Conservation (phyloP, 1,140 invertebrate species). For the Euwallacea fornicatus region DNA sequence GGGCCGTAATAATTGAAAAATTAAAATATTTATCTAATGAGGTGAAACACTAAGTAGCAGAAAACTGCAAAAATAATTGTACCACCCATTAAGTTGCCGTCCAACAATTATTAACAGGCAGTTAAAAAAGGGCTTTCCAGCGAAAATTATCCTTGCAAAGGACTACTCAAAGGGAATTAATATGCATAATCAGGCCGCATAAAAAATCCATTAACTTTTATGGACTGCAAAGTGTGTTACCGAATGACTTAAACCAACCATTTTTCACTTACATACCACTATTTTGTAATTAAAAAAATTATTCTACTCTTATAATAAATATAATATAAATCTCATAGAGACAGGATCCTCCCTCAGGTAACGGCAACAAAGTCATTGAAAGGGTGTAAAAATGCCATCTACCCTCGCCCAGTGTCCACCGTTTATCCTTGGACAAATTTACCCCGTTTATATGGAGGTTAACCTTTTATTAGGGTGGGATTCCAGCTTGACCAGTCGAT, state of each 20-base stretch:
- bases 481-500: constrained; percentile 20
- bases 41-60: constrained; percentile 15
- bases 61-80: constrained; percentile 35
- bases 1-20: too few species aligned
- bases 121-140: constrained; percentile 37
- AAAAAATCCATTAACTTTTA: constrained; percentile 49
- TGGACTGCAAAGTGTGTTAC: constrained; percentile 36
- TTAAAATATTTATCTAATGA: too few species aligned
- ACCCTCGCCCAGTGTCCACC: constrained; percentile 8
- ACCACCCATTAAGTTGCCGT: constrained; percentile 30
- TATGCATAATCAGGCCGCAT: constrained; percentile 47
- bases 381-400: constrained; percentile 26
- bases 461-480: constrained; percentile 23
- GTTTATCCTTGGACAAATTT: constrained; percentile 29
- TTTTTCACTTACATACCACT: constrained; percentile 38
- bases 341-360: not conserved
- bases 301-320: not conserved
- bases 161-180: constrained; percentile 46
- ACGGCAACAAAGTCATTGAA: constrained; percentile 18
- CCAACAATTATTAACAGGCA: constrained; percentile 36
- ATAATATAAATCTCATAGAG: not conserved
- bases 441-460: constrained; percentile 21
- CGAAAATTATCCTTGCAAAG: constrained; percentile 37
- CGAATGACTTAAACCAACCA: constrained; percentile 39
- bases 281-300: constrained; percentile 31